Percentiles rank a stretch among this genome's conserved stretches.
Evolutionary conservation across 2,888 invertebrate species (phyloP).

Genomic region (Philhelius pedissequus): DNA sequence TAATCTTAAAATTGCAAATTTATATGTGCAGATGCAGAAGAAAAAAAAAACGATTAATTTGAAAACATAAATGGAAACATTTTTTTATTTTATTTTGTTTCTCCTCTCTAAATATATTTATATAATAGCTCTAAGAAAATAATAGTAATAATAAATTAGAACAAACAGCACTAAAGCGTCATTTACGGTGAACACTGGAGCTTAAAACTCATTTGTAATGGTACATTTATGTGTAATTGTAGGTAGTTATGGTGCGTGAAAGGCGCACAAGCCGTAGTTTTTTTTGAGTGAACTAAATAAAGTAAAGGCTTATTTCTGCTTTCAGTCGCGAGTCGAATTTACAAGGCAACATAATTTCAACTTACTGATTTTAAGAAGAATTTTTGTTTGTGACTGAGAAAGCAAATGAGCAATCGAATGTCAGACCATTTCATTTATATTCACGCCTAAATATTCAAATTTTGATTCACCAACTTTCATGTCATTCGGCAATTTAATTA

Average conservation of each 20-base stretch:
- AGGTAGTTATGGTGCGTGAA: conserved; percentile 30
- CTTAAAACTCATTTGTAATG: conserved; percentile 43
- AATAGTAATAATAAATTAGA: conserved; percentile 45
- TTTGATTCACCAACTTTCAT: neutral
- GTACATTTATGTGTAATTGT: conserved; percentile 27
- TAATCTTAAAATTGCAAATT: too few relatives aligned
- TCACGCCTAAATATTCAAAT: neutral
- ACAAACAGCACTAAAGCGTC: conserved; percentile 55
- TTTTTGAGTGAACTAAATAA: conserved; percentile 19
- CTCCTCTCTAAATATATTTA: conserved; percentile 33
- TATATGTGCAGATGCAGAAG: too few relatives aligned
- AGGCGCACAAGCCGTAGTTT: conserved; percentile 37
- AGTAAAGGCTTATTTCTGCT: conserved; percentile 8
- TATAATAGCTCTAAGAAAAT: conserved; percentile 54
- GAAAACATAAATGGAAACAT: conserved; percentile 22
- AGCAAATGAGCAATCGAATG: neutral
- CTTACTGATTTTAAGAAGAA: neutral
- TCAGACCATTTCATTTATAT: neutral
- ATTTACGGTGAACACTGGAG: conserved; percentile 58
- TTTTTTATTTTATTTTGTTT: conserved; percentile 18
- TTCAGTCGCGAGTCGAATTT: neutral
- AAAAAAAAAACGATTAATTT: neutral
- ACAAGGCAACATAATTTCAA: neutral
- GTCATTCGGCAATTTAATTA: neutral
- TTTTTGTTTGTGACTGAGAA: neutral